Base-by-base conservation (phyloP, 1,140 invertebrate genomes). In the Planococcus citri region DNA sequence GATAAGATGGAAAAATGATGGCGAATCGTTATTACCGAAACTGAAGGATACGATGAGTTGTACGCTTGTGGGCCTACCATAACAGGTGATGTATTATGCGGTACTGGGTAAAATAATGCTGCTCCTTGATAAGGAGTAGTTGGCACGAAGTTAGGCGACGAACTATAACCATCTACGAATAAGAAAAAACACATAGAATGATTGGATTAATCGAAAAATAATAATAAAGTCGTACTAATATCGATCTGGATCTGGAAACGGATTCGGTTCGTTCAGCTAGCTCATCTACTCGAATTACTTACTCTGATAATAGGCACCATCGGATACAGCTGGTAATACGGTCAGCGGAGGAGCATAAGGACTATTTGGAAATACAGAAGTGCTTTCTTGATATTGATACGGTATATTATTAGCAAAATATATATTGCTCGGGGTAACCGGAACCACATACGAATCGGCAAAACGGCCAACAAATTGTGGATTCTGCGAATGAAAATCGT, bases 111-210 rank as follows among this genome's bases (percentile, higher is more conserved):
- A 25, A 64, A 64, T 64, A 64, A 64, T 9, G 60, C 60, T 6
- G 60, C 25, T 64, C 60, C 60, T 25, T 64, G 60, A 25, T 64
- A 64, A 2, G 60, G 60, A 64, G 60, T 27, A 25, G 60, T 17
- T 3, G 41, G 41, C 17, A 51, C 10, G 41, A 51, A 51, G 17
- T 51, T 51, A 2, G 41, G 41, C 3, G 41, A 17, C 41, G 41
- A 51, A 51, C 41, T 51, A 20, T 51, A 51, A 3, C 41, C 41
- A 51, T 51, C 41, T 51, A n/a, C 12, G n/a, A 20, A 51, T 51
- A 9, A 51, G 17, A 58, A 58, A n/a, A n/a, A n/a, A n/a, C n/a
- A 41, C n/a, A 41, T 41, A n/a, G 9, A 10, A 10, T 10, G 9
- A 41, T 41, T 41, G 37, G 37, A 41, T 41, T 41, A n/a, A 41